Conservation (phyloP, 2,888 invertebrate species). For the Coelinius sp. region DNA sequence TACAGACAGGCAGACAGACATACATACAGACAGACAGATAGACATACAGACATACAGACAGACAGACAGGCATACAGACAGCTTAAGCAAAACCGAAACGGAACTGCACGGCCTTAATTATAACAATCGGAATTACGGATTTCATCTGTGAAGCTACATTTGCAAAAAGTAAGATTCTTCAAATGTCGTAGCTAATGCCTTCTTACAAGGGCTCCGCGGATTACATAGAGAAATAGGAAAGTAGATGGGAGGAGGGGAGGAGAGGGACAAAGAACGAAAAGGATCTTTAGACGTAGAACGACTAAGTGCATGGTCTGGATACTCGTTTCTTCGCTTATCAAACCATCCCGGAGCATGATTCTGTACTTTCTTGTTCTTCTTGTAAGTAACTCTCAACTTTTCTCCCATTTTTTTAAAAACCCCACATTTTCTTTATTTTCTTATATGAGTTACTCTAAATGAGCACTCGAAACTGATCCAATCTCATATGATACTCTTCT, state of each 20-base stretch:
- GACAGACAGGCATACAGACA: too few relatives aligned
- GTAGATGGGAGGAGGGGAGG: neutral
- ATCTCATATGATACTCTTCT: neutral
- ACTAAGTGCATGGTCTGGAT: conserved; percentile 27
- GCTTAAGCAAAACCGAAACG: too few relatives aligned
- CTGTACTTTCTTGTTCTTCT: conserved; percentile 21
- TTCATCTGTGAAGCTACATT: conserved; percentile 13
- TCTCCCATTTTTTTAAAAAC: neutral
- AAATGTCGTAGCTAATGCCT: conserved; percentile 21
- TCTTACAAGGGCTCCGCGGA: neutral
- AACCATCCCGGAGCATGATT: conserved; percentile 4
- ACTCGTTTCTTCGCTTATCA: conserved; percentile 27
- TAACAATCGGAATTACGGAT: too few relatives aligned
- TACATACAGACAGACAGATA: too few relatives aligned
- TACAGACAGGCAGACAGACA: too few relatives aligned
- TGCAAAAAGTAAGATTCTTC: conserved; percentile 25
- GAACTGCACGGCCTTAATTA: too few relatives aligned
- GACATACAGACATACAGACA: too few relatives aligned
- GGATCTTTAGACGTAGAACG: conserved; percentile 10
- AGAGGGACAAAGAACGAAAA: conserved; percentile 27
- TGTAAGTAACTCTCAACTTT: conserved; percentile 29
- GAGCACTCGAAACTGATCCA: conserved; percentile 5
- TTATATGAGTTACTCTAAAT: neutral
- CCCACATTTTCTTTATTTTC: neutral
- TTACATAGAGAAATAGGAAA: conserved; percentile 17